These are phyloP conservation scores for Dynastes grantii DNA, from an alignment of 2,888 invertebrate genomes.

Conservation along the genomic window DNA sequence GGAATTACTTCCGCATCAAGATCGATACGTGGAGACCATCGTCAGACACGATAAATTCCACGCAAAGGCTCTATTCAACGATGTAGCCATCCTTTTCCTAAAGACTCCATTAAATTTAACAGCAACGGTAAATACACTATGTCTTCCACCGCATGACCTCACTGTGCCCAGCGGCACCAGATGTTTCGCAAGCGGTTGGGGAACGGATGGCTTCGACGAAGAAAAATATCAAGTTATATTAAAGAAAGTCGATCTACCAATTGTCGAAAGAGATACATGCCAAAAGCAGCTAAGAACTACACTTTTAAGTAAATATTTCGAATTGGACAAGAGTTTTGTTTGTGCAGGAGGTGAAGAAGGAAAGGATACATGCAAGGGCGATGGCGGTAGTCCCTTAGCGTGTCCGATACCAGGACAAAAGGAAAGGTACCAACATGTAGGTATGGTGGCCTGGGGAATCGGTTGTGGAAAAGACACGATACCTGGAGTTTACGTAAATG, in stretches of 20 bases:
- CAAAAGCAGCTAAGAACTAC: conserved; percentile 75
- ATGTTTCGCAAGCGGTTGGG: conserved; percentile 88
- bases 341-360: conserved; percentile 86
- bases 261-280: conserved; percentile 77
- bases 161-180: conserved; percentile 71
- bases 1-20: conserved; percentile 80
- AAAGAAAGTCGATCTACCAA: conserved; percentile 80
- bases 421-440: conserved; percentile 73
- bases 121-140: conserved; percentile 81
- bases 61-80: conserved; percentile 77
- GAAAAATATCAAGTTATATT: conserved; percentile 78
- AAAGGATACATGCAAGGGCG: conserved; percentile 85
- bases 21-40: conserved; percentile 73
- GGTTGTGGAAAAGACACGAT: conserved; percentile 80
- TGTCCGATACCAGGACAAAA: conserved; percentile 76
- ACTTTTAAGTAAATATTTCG: conserved; percentile 78
- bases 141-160: conserved; percentile 76
- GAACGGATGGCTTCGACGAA: conserved; percentile 81
- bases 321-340: conserved; percentile 80
- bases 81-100: conserved; percentile 80
- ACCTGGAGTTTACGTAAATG: conserved; percentile 85
- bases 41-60: conserved; percentile 74
- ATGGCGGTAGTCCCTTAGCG: conserved; percentile 85
- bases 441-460: conserved; percentile 89
- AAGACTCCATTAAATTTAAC: conserved; percentile 73